These are phyloP conservation scores for Drosophila anomelani DNA, from an alignment of 2,888 invertebrate genomes.

Conservation along the genomic window DNA sequence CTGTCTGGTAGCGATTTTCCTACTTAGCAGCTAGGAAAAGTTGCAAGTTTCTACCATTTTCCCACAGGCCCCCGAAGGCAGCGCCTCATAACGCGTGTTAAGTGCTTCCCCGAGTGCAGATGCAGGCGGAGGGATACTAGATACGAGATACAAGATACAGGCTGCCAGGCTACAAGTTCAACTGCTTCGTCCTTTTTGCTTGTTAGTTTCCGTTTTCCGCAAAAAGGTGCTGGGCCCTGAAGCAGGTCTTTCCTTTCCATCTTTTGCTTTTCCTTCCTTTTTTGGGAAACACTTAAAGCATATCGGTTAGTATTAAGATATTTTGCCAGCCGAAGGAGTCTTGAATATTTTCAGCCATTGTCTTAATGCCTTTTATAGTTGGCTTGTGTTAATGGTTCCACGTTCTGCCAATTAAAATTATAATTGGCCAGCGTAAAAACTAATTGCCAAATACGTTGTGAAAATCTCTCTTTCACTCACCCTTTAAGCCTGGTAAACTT, in stretches of 20 bases:
- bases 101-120: slow-evolving; percentile 53
- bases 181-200: slow-evolving; percentile 44
- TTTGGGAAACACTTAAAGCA: slow-evolving; percentile 47
- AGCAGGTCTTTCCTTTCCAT: slow-evolving; percentile 10
- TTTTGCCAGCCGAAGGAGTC: slow-evolving; percentile 30
- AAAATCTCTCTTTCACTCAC: slow-evolving; percentile 31
- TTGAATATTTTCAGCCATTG: slow-evolving; percentile 52
- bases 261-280: neutral
- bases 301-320: slow-evolving; percentile 53
- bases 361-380: slow-evolving; percentile 62
- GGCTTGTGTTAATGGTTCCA: slow-evolving; percentile 53
- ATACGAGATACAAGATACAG: slow-evolving; percentile 49
- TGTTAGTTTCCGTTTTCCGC: slow-evolving; percentile 56
- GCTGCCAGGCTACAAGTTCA: slow-evolving; percentile 48
- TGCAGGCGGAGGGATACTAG: slow-evolving; percentile 48
- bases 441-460: slow-evolving; percentile 21
- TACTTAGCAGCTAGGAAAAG: slow-evolving; percentile 70
- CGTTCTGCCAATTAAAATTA: slow-evolving; percentile 70
- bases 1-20: slow-evolving; percentile 73
- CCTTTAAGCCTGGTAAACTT: slow-evolving; percentile 39
- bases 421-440: slow-evolving; percentile 63
- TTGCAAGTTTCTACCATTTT: slow-evolving; percentile 66
- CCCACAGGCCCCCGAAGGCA: slow-evolving; percentile 24
- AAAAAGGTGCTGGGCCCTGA: slow-evolving; percentile 47
- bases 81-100: slow-evolving; percentile 61